A percentile compares a stretch with the other conserved stretches of the same genome.
phyloP scores from a whole-genome alignment of 2,797 vertebrate genomes.

The Cossypha heuglini region DNA sequence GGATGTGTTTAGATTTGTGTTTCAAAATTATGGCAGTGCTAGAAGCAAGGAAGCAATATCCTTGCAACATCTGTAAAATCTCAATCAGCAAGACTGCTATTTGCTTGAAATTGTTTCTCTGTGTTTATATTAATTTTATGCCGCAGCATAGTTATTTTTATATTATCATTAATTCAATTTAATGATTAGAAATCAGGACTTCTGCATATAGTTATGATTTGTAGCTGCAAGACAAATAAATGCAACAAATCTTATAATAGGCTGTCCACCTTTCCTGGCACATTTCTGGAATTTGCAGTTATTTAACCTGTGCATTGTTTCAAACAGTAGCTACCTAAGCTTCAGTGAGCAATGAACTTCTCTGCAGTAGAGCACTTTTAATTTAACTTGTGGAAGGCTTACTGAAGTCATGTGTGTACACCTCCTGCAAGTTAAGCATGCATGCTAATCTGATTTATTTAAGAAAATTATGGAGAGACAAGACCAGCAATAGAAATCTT shows the following conservation, averaged over 20 bases:
- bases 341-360: background rate
- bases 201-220: background rate
- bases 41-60: background rate
- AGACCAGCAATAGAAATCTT: background rate
- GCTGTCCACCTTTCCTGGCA: background rate
- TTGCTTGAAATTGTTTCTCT: background rate
- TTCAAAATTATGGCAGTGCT: background rate
- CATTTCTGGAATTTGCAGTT: background rate
- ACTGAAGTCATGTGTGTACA: background rate
- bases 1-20: background rate
- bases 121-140: background rate
- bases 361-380: background rate
- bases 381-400: background rate
- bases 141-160: background rate
- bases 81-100: background rate
- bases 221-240: background rate
- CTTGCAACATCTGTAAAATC: background rate
- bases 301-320: background rate
- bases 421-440: background rate
- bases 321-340: background rate
- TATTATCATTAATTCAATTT: background rate
- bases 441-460: background rate
- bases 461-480: background rate
- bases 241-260: background rate
- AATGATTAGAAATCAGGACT: background rate